Percentiles rank a stretch among this genome's conserved stretches.
Evolutionary conservation across 2,888 invertebrate genomes (phyloP).

Genomic region (Seira ritae): DNA sequence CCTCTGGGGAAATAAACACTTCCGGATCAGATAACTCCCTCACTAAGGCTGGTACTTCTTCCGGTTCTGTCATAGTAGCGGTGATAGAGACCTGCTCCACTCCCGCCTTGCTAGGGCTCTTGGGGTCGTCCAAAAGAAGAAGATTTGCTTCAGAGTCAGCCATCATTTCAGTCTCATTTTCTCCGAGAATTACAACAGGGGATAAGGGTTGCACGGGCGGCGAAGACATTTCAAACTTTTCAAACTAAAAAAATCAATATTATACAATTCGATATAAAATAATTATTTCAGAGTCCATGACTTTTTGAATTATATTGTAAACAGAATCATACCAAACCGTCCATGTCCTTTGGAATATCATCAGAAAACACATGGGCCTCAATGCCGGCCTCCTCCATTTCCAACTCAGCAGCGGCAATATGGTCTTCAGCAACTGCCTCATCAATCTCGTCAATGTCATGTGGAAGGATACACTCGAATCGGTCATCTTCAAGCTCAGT

Average conservation of each 20-base stretch:
- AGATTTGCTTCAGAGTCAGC: neutral
- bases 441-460: conserved; percentile 29
- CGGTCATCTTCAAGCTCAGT: neutral
- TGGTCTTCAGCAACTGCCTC: neutral
- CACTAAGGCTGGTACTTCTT: too few relatives aligned
- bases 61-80: too few relatives aligned
- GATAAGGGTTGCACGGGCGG: neutral
- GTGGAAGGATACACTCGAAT: conserved; percentile 32
- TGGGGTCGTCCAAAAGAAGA: neutral
- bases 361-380: neutral
- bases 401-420: neutral
- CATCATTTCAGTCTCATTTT: neutral
- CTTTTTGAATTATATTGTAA: neutral
- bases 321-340: neutral
- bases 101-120: too few relatives aligned
- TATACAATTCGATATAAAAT: too few relatives aligned
- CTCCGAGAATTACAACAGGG: neutral
- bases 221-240: neutral
- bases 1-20: too few relatives aligned
- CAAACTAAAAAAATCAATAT: neutral
- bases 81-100: too few relatives aligned
- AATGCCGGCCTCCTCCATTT: neutral
- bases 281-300: neutral
- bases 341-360: neutral
- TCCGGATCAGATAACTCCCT: too few relatives aligned